These are phyloP conservation scores for Tigriopus japonicus DNA, from an alignment of 1,140 invertebrate species.

Conservation along the genomic window DNA sequence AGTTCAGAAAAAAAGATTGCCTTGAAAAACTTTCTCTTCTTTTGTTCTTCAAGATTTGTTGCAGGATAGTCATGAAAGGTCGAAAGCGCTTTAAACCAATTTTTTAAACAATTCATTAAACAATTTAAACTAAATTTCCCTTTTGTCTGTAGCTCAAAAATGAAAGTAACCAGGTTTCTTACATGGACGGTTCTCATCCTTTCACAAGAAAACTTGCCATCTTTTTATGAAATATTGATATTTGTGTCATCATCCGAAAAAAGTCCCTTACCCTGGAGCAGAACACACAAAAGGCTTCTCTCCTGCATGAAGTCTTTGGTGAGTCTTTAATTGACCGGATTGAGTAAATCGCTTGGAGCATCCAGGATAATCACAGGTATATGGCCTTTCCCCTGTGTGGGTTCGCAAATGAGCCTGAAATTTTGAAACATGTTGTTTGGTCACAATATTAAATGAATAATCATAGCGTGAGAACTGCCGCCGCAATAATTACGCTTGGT, in stretches of 20 bases:
- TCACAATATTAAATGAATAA: too few relatives aligned
- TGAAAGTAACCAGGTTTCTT: too few relatives aligned
- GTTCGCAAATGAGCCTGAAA: conserved; percentile 50
- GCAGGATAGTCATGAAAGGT: conserved; percentile 13
- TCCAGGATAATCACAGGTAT: conserved; percentile 52
- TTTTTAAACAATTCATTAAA: too few relatives aligned
- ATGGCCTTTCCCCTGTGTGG: conserved; percentile 60
- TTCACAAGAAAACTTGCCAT: too few relatives aligned
- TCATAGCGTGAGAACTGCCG: too few relatives aligned
- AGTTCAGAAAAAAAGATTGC: not conserved
- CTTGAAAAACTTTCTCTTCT: not conserved
- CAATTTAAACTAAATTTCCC: too few relatives aligned
- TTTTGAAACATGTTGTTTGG: too few relatives aligned
- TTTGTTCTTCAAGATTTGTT: not conserved
- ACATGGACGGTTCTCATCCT: too few relatives aligned
- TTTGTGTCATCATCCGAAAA: too few relatives aligned
- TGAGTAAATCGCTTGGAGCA: conserved; percentile 54
- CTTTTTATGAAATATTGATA: too few relatives aligned
- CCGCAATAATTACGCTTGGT: too few relatives aligned
- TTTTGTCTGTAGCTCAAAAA: too few relatives aligned
- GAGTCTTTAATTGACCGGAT: conserved; percentile 62
- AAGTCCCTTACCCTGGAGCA: conserved; percentile 34
- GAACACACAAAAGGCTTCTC: conserved; percentile 61
- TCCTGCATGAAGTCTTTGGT: conserved; percentile 58
- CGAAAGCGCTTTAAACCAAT: not conserved